Conservation (phyloP, 64 coral and sea anemone species). For the Stichodactyla mertensii region DNA sequence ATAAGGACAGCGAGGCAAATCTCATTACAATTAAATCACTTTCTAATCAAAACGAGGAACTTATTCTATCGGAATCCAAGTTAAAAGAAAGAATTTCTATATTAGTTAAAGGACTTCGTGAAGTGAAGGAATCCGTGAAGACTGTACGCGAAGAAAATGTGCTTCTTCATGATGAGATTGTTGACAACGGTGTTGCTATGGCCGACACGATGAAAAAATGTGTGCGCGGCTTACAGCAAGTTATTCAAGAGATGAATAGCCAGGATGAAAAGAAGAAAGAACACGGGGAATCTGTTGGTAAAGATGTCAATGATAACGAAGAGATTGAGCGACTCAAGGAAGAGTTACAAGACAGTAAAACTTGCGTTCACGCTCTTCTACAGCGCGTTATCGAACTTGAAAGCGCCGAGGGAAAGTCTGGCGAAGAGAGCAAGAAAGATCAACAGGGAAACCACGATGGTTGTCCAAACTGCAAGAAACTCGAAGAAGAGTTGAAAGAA, state of each 20-base stretch:
- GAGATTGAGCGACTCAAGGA: neutral
- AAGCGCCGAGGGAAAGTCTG: neutral
- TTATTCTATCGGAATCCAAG: neutral
- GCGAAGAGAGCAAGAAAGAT: neutral
- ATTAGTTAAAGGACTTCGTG: slow-evolving; percentile 28
- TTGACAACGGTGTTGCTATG: slow-evolving; percentile 42
- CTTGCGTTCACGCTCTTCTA: neutral
- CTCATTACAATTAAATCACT: neutral
- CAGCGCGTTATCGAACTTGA: slow-evolving; percentile 17
- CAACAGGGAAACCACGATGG: neutral
- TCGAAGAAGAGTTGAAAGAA: slow-evolving; percentile 26
- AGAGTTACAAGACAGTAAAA: neutral
- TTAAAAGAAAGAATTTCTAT: neutral
- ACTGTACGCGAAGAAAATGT: slow-evolving; percentile 37
- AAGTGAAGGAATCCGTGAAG: slow-evolving; percentile 33
- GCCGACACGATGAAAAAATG: slow-evolving; percentile 29
- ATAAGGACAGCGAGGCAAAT: neutral
- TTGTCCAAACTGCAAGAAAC: slow-evolving; percentile 49
- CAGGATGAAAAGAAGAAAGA: neutral
- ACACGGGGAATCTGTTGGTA: neutral
- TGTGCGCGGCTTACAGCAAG: slow-evolving; percentile 35
- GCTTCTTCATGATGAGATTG: slow-evolving; percentile 35
- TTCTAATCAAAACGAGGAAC: neutral
- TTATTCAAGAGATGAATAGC: slow-evolving; percentile 13
- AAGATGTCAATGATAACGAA: neutral